Percentiles rank a stretch among this genome's conserved stretches.
phyloP scores from a whole-genome alignment of 2,888 invertebrate species.

The Molanna angustata region DNA sequence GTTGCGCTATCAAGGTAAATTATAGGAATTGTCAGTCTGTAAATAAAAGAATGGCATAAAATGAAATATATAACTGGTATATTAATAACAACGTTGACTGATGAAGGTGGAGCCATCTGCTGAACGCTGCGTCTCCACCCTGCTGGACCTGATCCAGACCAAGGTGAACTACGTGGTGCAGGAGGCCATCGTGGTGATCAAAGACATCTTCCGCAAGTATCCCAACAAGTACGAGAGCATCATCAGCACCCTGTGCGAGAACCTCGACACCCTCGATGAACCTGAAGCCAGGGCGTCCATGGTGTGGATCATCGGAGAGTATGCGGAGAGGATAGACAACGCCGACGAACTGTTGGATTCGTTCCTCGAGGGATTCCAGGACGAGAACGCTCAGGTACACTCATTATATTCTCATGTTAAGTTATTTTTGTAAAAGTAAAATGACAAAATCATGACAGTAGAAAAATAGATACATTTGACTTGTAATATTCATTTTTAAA shows the following conservation, averaged over 20 bases:
- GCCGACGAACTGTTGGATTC: constrained; percentile 97
- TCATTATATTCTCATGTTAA: neutral
- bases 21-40: no score
- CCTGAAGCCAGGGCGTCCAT: constrained; percentile 98
- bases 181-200: constrained; percentile 99
- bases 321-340: constrained; percentile 98
- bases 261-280: constrained; percentile 96
- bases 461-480: no score
- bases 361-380: constrained; percentile 96
- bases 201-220: constrained; percentile 96
- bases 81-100: no score
- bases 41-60: no score
- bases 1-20: constrained; percentile 93
- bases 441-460: no score
- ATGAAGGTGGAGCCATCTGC: constrained; percentile 94
- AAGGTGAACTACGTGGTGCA: constrained; percentile 99
- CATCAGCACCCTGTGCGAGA: constrained; percentile 98
- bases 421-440: constrained; percentile 4
- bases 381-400: constrained; percentile 84
- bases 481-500: no score
- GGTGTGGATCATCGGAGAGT: constrained; percentile 96
- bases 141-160: constrained; percentile 96
- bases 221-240: constrained; percentile 99
- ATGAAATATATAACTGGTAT: neutral
- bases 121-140: constrained; percentile 95